Percentiles rank a stretch among this genome's conserved stretches.
Conservation (phyloP, 2,888 invertebrate genomes). For the Pristionchus japonicus region DNA sequence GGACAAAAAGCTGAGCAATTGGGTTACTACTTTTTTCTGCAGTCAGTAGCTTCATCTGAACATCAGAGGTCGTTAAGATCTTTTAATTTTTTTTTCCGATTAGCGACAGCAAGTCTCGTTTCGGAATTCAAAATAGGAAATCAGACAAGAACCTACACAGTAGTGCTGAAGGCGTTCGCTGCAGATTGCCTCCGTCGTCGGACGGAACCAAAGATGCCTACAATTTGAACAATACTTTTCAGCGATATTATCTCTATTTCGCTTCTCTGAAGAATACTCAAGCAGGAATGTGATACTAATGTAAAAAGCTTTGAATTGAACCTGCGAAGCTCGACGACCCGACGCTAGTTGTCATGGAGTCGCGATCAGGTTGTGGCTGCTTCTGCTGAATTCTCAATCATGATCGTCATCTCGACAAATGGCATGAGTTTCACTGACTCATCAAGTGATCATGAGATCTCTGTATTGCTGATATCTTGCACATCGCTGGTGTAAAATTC, state of each 20-base stretch:
- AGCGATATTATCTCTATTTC: background rate
- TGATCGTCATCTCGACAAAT: background rate
- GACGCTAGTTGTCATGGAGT: background rate
- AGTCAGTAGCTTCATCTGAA: no score
- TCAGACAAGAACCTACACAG: background rate
- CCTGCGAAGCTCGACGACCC: background rate
- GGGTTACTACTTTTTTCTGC: background rate
- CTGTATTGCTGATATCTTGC: background rate
- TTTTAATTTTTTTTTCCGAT: no score
- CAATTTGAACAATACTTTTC: background rate
- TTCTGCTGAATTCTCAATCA: background rate
- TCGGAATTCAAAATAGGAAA: background rate
- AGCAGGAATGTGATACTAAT: background rate
- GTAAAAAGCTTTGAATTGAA: no score
- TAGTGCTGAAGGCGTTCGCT: constrained; percentile 28
- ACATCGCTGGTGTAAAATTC: background rate
- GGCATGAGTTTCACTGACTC: background rate
- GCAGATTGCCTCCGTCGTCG: background rate
- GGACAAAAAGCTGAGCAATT: background rate
- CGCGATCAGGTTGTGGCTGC: background rate
- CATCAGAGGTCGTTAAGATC: no score
- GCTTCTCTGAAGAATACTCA: background rate
- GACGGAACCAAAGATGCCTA: background rate
- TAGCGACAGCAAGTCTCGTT: no score
- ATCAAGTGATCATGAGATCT: background rate